Percentiles rank a stretch among this genome's conserved stretches.
These are phyloP conservation scores for Manduca sexta DNA, from an alignment of 1,140 invertebrate genomes.

Conservation along the genomic window DNA sequence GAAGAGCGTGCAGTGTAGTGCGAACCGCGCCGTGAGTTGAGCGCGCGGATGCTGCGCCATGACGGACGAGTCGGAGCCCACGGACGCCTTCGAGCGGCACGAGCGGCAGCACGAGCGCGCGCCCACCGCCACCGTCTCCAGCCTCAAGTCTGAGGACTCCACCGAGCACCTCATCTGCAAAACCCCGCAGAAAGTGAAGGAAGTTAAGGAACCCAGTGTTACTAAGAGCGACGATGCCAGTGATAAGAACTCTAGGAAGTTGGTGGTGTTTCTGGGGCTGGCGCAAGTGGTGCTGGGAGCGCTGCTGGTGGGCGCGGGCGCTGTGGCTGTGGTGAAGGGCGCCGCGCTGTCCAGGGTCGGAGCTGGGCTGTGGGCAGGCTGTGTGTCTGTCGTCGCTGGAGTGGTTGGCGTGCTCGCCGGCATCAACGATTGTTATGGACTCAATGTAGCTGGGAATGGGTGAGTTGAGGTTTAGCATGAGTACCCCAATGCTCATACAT, in stretches of 20 bases:
- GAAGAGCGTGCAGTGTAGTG: constrained; percentile 5
- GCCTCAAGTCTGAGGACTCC: constrained; percentile 68
- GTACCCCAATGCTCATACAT: too few relatives aligned
- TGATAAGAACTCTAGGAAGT: constrained; percentile 32
- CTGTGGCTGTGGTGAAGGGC: constrained; percentile 73
- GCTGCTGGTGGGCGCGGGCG: constrained; percentile 74
- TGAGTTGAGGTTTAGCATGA: constrained; percentile 22
- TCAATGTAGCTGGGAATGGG: constrained; percentile 57
- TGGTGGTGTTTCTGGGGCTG: constrained; percentile 71
- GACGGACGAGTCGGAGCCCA: constrained; percentile 34
- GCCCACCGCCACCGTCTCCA: constrained; percentile 51
- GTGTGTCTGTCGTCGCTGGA: constrained; percentile 73
- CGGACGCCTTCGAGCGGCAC: constrained; percentile 23
- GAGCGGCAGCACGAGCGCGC: constrained; percentile 8
- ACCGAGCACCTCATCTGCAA: constrained; percentile 75
- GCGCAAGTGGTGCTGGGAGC: constrained; percentile 74
- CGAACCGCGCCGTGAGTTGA: constrained; percentile 11
- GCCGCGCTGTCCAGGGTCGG: constrained; percentile 74
- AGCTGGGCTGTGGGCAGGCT: constrained; percentile 77
- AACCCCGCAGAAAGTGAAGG: constrained; percentile 56
- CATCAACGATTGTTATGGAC: constrained; percentile 74
- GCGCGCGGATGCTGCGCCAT: constrained; percentile 26
- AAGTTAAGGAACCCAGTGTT: constrained; percentile 36
- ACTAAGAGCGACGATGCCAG: constrained; percentile 59
- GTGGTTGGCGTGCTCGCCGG: constrained; percentile 74